Percentiles rank a stretch among this genome's conserved stretches.
These are phyloP conservation scores for Hemibagrus guttatus DNA, from an alignment of 2,797 vertebrate genomes.

Conservation along the genomic window DNA sequence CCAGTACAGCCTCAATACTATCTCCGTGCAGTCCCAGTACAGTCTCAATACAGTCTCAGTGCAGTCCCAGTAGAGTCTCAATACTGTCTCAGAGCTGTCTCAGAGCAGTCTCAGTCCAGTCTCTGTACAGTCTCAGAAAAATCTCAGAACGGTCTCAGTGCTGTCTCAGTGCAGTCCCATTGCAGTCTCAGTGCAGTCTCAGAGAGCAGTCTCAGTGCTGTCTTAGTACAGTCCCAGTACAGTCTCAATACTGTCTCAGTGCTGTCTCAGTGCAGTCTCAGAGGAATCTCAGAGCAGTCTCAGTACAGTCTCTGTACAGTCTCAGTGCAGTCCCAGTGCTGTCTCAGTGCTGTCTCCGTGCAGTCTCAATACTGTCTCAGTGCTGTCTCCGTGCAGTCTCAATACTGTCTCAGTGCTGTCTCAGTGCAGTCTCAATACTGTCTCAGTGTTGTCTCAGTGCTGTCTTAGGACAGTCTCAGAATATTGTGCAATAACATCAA, in stretches of 20 bases:
- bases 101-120: not conserved
- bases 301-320: not conserved
- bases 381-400: not conserved
- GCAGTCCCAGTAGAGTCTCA: too few species aligned
- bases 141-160: not conserved
- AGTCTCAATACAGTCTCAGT: not conserved
- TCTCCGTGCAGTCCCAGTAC: not conserved
- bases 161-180: not conserved
- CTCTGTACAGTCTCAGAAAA: not conserved
- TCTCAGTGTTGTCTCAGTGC: not conserved
- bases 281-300: not conserved
- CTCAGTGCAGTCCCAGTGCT: not conserved
- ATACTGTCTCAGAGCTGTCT: not conserved
- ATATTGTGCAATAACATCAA: not conserved
- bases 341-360: not conserved
- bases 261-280: not conserved
- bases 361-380: too few species aligned
- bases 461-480: not conserved
- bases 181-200: not conserved
- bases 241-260: too few species aligned
- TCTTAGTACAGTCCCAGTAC: not conserved
- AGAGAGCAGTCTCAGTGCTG: not conserved
- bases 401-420: not conserved
- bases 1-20: not conserved
- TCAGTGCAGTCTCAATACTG: not conserved